Evolutionary conservation across 2,797 vertebrate species (phyloP).

Genomic region (Lophotriccus pileatus): DNA sequence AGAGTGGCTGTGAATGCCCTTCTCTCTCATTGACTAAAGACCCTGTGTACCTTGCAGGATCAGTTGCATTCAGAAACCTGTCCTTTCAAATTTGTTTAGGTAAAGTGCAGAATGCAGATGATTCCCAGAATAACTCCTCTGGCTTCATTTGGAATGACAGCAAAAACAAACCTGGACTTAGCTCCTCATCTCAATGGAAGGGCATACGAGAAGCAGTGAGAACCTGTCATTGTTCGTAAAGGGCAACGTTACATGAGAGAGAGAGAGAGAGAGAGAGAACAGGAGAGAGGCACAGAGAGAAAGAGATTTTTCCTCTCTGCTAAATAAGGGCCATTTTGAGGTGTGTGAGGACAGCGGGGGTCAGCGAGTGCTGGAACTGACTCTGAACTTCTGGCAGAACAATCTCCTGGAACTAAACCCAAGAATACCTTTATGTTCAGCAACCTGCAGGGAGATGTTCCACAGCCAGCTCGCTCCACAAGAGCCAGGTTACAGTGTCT

Average conservation of each 20-base stretch:
- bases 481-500: slow-evolving; percentile 43
- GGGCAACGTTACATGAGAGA: slow-evolving; percentile 5
- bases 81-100: slow-evolving; percentile 64
- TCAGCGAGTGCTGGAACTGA: slow-evolving; percentile 55
- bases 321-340: slow-evolving; percentile 31
- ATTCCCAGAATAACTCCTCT: slow-evolving; percentile 59
- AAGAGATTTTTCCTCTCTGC: slow-evolving; percentile 15
- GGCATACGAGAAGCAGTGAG: slow-evolving; percentile 28
- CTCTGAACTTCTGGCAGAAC: slow-evolving; percentile 65
- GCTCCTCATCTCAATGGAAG: slow-evolving; percentile 54
- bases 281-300: neutral
- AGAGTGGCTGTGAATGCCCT: neutral
- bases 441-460: slow-evolving; percentile 55
- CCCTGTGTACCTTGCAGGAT: slow-evolving; percentile 56
- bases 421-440: slow-evolving; percentile 56
- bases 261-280: neutral
- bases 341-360: slow-evolving; percentile 57
- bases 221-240: slow-evolving; percentile 53
- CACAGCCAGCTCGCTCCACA: slow-evolving; percentile 53
- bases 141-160: slow-evolving; percentile 64
- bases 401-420: slow-evolving; percentile 58
- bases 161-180: slow-evolving; percentile 38
- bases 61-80: slow-evolving; percentile 61
- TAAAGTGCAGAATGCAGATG: slow-evolving; percentile 50
- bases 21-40: slow-evolving; percentile 46